These are phyloP conservation scores for Samia ricini DNA, from an alignment of 1,140 invertebrate species.

Conservation along the genomic window DNA sequence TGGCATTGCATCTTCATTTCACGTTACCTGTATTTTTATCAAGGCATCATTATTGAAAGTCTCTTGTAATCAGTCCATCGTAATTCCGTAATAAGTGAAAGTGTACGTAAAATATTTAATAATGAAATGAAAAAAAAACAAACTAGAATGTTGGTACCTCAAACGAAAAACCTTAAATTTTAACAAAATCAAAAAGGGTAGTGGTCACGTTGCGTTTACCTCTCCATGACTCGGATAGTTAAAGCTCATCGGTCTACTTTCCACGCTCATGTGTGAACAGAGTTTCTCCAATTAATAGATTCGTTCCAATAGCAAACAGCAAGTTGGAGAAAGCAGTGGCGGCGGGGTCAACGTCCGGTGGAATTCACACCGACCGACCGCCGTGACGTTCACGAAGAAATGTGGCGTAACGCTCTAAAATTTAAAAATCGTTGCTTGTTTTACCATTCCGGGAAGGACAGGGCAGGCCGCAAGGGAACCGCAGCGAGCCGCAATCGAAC, in stretches of 20 bases:
- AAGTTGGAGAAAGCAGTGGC: constrained; percentile 66
- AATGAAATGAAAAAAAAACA: too few species aligned
- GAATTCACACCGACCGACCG: constrained; percentile 68
- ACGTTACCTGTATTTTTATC: constrained; percentile 10
- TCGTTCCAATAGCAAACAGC: constrained; percentile 76
- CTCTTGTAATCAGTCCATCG: too few species aligned
- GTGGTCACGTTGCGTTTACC: neutral
- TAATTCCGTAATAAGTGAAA: too few species aligned
- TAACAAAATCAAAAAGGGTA: too few species aligned
- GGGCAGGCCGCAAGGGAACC: constrained; percentile 23
- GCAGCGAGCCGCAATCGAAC: constrained; percentile 18
- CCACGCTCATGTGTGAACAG: constrained; percentile 73
- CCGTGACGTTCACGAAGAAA: constrained; percentile 71
- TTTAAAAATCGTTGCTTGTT: constrained; percentile 58
- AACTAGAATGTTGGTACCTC: too few species aligned
- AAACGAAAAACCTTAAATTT: too few species aligned
- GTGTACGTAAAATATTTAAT: too few species aligned
- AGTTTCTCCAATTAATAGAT: constrained; percentile 78
- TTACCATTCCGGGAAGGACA: constrained; percentile 52
- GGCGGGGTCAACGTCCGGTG: constrained; percentile 65
- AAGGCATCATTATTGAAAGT: neutral
- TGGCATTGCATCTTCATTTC: too few species aligned
- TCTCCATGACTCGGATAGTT: constrained; percentile 24
- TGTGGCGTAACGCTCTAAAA: constrained; percentile 73
- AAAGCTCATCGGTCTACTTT: constrained; percentile 67